Percentiles rank a stretch among this genome's conserved stretches.
These are phyloP conservation scores for Neopelma chrysocephalum DNA, from an alignment of 2,797 vertebrate genomes.

Conservation along the genomic window DNA sequence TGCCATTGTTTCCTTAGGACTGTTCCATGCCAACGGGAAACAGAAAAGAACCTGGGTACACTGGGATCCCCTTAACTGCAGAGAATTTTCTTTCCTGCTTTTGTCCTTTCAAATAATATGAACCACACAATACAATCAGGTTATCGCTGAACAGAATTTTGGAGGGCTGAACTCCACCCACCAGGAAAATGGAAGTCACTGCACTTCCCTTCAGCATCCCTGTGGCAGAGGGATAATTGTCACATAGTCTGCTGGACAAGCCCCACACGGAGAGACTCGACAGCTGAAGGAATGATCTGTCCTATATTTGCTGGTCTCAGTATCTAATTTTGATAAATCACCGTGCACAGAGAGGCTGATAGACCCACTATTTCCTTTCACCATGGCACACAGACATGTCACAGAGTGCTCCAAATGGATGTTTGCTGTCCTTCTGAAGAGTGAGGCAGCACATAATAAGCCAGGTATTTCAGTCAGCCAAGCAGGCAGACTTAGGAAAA, in stretches of 20 bases:
- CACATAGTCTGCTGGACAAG: background rate
- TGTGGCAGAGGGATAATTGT: background rate
- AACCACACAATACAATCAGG: background rate
- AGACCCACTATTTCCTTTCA: background rate
- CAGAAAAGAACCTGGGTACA: background rate
- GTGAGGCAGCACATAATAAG: background rate
- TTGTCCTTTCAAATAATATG: background rate
- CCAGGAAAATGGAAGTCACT: background rate
- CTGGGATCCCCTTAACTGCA: background rate
- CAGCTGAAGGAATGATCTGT: background rate
- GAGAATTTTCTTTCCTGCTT: slow-evolving; percentile 40
- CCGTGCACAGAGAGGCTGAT: background rate
- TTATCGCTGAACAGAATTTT: background rate
- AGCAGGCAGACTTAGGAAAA: background rate
- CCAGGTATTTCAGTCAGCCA: background rate
- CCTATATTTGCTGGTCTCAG: background rate
- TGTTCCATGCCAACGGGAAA: background rate
- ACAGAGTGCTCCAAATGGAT: background rate
- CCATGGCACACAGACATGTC: background rate
- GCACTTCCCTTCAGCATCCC: background rate
- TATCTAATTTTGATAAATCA: background rate
- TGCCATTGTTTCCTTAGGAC: background rate
- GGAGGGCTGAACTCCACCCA: background rate
- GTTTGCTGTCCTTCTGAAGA: background rate
- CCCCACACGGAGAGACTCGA: background rate